A percentile compares a stretch with the other conserved stretches of the same genome.
phyloP scores from a whole-genome alignment of 2,888 invertebrate species.

The Daptonema setosum region DNA sequence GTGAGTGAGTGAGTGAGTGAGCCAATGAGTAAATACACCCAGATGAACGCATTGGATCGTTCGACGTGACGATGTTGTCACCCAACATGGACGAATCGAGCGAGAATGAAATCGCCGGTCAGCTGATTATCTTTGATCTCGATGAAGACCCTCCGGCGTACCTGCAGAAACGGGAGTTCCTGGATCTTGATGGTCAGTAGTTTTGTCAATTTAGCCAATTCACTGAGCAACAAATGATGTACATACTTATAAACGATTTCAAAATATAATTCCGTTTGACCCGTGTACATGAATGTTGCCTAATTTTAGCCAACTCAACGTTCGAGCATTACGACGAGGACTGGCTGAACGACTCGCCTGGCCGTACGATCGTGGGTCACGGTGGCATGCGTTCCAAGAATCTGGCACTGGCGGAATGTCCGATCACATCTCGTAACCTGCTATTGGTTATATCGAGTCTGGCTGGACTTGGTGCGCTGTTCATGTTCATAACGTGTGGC shows the following conservation, averaged over 20 bases:
- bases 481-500: conserved; percentile 8
- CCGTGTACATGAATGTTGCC: too few species aligned
- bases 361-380: too few species aligned
- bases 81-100: background rate
- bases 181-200: background rate
- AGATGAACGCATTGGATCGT: background rate
- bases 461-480: conserved; percentile 9
- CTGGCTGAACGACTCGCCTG: background rate
- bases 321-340: background rate
- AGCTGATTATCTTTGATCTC: conserved; percentile 23
- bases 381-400: too few species aligned
- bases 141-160: conserved; percentile 22
- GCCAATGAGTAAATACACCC: too few species aligned
- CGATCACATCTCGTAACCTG: conserved; percentile 15
- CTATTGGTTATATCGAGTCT: conserved; percentile 12
- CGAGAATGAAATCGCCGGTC: conserved; percentile 21
- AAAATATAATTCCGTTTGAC: too few species aligned
- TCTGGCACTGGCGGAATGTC: too few species aligned
- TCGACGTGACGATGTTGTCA: background rate
- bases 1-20: too few species aligned
- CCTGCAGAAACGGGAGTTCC: background rate
- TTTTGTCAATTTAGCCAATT: background rate
- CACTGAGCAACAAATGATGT: background rate
- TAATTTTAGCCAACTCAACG: too few species aligned
- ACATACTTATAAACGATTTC: background rate